A percentile compares a stretch with the other conserved stretches of the same genome.
These are phyloP conservation scores for Elaphurus davidianus DNA, from an alignment of 2,113 vertebrate genomes.

Conservation along the genomic window DNA sequence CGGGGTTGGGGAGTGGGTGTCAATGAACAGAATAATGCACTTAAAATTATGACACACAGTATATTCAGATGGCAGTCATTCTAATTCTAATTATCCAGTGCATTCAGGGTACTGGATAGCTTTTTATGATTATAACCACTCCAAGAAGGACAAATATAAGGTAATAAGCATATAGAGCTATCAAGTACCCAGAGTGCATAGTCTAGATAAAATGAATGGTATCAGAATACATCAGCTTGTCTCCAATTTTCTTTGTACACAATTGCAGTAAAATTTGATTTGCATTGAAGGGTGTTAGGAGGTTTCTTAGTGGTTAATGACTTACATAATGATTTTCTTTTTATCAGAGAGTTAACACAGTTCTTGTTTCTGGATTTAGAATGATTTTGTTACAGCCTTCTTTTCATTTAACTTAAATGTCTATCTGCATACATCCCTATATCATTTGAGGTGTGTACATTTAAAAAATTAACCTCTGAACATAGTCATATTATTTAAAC, in stretches of 20 bases:
- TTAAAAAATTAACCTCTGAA: background rate
- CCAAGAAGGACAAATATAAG: constrained; percentile 59
- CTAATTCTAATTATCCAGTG: constrained; percentile 65
- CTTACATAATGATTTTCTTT: constrained; percentile 62
- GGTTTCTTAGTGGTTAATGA: constrained; percentile 63
- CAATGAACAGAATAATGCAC: constrained; percentile 35
- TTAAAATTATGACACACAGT: constrained; percentile 44
- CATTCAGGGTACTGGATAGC: constrained; percentile 38
- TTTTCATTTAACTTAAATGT: constrained; percentile 54
- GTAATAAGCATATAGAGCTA: constrained; percentile 42
- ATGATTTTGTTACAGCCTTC: constrained; percentile 55
- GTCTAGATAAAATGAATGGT: constrained; percentile 58
- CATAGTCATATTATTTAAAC: constrained; percentile 12
- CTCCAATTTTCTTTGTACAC: constrained; percentile 58
- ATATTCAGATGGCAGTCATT: constrained; percentile 62
- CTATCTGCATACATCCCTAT: background rate
- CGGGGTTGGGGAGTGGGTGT: background rate
- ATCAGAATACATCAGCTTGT: constrained; percentile 52
- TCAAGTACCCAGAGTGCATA: constrained; percentile 19
- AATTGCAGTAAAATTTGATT: constrained; percentile 64
- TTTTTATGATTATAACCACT: constrained; percentile 50
- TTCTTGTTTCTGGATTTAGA: constrained; percentile 52
- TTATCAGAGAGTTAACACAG: constrained; percentile 56
- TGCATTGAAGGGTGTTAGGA: constrained; percentile 48
- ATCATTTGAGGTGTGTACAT: constrained; percentile 14